Evolutionary conservation across 2,797 vertebrate genomes (phyloP), one percentile per base, ranked within the genome.

Genomic region (Hydrolagus colliei): DNA sequence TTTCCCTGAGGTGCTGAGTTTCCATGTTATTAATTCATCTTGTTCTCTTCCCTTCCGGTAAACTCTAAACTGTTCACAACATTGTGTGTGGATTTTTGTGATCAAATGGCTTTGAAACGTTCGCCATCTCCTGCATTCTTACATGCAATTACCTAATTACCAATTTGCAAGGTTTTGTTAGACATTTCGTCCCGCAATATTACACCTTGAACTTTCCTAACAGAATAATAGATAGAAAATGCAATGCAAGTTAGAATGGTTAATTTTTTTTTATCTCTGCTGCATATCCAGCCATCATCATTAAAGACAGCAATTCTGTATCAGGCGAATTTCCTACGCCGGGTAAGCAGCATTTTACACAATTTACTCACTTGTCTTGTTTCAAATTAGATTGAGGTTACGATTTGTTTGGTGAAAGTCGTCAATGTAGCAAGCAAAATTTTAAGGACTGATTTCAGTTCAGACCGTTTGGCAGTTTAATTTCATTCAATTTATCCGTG

Each of bases 401-500:
- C 79, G 79, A 84, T 84, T 84, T 84, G 79, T 84, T 84, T 84
- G 32, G 63, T 84, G 79, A 84, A 84, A 84, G 79, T 84, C 79
- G 79, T 84, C 79, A 84, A 67, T 80, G 79, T 52, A 84, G 79
- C 78, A 84, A 71, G 65, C 79, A 84, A 84, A 68, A 84, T 68
- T 84, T 84, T 84, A 84, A 84, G 65, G 65, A 68, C 79, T 84
- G 79, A 84, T 84, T 84, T 84, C 79, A 84, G 79, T 32, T 84
- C 79, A 41, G 65, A 71, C 79, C 65, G 79, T 84, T 84, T 84
- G 79, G 79, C 79, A 84, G 79, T 84, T 84, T 84, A 84, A 84
- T 84, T 84, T 84, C 79, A 84, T 84, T 84, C 79, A 84, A 84
- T 84, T 84, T 84, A 71, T 84, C 79, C 79, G 79, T 84, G 79